These are phyloP conservation scores for Aplodontia rufa DNA, from an alignment of 2,113 vertebrate genomes.

Conservation along the genomic window DNA sequence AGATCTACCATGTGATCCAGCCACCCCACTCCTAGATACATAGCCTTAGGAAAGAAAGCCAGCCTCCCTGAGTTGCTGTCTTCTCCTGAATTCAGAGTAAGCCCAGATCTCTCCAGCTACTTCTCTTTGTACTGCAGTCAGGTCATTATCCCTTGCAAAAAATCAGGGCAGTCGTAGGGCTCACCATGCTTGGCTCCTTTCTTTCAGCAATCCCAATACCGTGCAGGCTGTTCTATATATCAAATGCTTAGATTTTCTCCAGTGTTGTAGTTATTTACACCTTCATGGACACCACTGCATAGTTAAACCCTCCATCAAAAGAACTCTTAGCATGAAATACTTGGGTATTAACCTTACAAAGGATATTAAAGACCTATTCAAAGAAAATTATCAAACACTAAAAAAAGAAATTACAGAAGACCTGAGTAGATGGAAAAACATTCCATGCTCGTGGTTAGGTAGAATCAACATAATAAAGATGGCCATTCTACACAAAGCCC, in stretches of 20 bases:
- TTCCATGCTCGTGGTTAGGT: no score
- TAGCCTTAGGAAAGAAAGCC: no score
- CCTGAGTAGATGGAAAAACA: no score
- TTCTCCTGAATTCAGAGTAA: background rate
- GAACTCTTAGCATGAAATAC: background rate
- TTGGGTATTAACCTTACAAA: no score
- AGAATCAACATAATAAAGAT: no score
- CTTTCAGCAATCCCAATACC: background rate
- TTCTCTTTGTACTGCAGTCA: rapidly evolving
- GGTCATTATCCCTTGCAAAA: background rate
- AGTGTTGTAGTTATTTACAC: background rate
- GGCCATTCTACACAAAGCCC: no score
- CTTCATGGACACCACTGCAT: background rate
- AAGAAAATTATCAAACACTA: no score
- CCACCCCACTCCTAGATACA: no score
- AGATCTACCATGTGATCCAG: no score
- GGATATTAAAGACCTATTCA: no score
- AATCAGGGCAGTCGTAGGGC: background rate
- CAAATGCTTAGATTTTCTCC: background rate
- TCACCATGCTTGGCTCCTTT: background rate
- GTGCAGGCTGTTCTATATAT: background rate
- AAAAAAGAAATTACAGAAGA: no score
- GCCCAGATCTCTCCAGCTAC: no score
- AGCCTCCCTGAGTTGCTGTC: background rate
- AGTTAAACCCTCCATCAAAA: background rate